Percentiles rank a stretch among this genome's conserved stretches.
phyloP scores from a whole-genome alignment of 2,888 invertebrate species.

The Torymus auratus region DNA sequence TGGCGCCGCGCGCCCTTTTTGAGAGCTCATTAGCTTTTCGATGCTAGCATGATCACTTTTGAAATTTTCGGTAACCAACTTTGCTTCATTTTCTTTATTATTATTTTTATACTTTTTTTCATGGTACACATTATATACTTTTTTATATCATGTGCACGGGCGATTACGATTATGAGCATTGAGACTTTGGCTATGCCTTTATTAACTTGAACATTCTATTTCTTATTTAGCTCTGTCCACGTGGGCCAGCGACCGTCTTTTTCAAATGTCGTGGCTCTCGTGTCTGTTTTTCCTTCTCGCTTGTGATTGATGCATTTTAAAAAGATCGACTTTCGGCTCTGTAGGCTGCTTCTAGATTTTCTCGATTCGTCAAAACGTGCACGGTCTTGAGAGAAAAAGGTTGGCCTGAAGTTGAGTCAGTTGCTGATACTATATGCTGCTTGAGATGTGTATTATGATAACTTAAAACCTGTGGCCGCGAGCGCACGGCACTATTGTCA shows the following conservation, averaged over 20 bases:
- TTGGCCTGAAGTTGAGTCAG: constrained; percentile 9
- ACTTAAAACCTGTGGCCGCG: constrained; percentile 54
- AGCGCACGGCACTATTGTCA: constrained; percentile 52
- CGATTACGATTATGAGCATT: constrained; percentile 60
- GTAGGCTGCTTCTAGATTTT: constrained; percentile 59
- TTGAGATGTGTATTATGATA: constrained; percentile 17
- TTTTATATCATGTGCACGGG: constrained; percentile 57
- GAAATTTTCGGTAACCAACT: constrained; percentile 52
- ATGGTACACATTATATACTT: constrained; percentile 41
- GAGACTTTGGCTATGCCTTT: constrained; percentile 55
- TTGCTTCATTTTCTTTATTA: constrained; percentile 41
- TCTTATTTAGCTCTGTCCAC: constrained; percentile 64
- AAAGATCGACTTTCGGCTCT: constrained; percentile 59
- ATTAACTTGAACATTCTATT: constrained; percentile 53
- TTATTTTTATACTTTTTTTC: constrained; percentile 19
- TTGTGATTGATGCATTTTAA: constrained; percentile 43
- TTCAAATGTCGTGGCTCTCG: constrained; percentile 68
- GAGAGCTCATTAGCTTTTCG: constrained; percentile 39
- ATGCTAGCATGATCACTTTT: constrained; percentile 49
- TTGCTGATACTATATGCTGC: not conserved
- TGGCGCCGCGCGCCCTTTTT: constrained; percentile 33
- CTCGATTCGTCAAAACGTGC: constrained; percentile 58
- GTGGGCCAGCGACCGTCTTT: constrained; percentile 68
- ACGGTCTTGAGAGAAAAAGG: constrained; percentile 48
- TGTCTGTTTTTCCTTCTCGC: constrained; percentile 59